Percentiles rank a stretch among this genome's conserved stretches.
Evolutionary conservation across 1,140 invertebrate species (phyloP).

Genomic region (Nasonia vitripennis): DNA sequence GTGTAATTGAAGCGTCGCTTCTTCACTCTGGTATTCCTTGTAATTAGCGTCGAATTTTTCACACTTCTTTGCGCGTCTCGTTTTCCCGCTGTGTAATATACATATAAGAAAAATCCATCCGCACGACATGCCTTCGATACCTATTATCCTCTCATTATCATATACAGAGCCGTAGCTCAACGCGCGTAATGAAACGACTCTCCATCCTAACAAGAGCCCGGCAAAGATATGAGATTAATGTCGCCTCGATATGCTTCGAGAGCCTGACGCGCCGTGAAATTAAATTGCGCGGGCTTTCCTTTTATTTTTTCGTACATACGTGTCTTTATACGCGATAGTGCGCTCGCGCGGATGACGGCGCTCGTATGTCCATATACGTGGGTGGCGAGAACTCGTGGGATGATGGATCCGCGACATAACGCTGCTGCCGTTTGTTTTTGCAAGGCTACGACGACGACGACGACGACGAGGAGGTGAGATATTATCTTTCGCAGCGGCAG

Average conservation of each 20-base stretch:
- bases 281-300: slow-evolving; percentile 41
- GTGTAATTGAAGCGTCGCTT: too few species aligned
- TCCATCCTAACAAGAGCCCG: neutral
- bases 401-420: neutral
- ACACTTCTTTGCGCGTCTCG: too few species aligned
- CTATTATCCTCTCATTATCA: too few species aligned
- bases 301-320: neutral
- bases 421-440: neutral
- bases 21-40: too few species aligned
- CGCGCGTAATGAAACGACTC: neutral
- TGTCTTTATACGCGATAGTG: neutral
- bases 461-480: neutral
- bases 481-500: neutral
- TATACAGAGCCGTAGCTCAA: too few species aligned
- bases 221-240: slow-evolving; percentile 59
- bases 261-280: slow-evolving; percentile 51
- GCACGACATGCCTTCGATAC: too few species aligned
- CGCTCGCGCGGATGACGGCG: neutral
- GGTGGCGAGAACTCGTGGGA: neutral
- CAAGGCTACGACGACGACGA: neutral
- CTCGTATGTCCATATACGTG: neutral
- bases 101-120: too few species aligned
- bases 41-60: too few species aligned
- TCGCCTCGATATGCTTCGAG: slow-evolving; percentile 55
- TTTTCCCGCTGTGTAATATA: too few species aligned